Percentiles rank a stretch among this genome's conserved stretches.
These are phyloP conservation scores for Meloidogyne exigua DNA, from an alignment of 1,140 invertebrate species.

Conservation along the genomic window DNA sequence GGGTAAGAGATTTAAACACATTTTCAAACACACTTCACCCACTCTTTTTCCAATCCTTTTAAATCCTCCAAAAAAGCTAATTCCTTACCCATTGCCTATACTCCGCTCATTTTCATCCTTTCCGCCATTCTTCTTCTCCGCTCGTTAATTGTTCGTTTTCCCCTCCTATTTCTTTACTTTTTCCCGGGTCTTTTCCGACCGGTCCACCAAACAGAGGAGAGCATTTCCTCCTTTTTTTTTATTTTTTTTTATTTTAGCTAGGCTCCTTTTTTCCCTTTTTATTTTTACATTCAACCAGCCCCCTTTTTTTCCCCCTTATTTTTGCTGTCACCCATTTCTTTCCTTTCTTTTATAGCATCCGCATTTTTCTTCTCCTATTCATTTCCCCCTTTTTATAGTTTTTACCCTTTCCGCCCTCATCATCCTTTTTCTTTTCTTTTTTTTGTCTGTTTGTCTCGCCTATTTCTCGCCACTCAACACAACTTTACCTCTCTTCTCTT, in stretches of 20 bases:
- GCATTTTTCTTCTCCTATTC: neutral
- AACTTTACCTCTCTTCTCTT: too few relatives aligned
- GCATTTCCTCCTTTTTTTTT: neutral
- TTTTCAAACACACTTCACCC: neutral
- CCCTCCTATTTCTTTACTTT: neutral
- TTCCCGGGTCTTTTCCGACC: neutral
- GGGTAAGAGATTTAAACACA: neutral
- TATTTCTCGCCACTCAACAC: neutral
- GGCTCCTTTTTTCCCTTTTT: neutral
- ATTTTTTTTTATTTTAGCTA: neutral
- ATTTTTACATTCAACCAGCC: neutral
- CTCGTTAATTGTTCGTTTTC: constrained; percentile 13
- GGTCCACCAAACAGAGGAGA: neutral
- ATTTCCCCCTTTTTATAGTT: too few relatives aligned
- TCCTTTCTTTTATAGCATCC: neutral
- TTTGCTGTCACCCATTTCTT: too few relatives aligned
- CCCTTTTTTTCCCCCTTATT: neutral
- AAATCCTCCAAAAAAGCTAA: neutral
- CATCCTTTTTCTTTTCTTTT: too few relatives aligned
- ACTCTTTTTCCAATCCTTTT: neutral
- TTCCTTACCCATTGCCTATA: neutral
- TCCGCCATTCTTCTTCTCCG: neutral
- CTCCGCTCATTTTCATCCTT: neutral
- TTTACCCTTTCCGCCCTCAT: neutral
- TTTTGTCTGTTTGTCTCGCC: neutral